Percentiles rank a stretch among this genome's conserved stretches.
Evolutionary conservation across 92 coral and sea anemone genomes (phyloP).

Genomic region (Ricordea florida): DNA sequence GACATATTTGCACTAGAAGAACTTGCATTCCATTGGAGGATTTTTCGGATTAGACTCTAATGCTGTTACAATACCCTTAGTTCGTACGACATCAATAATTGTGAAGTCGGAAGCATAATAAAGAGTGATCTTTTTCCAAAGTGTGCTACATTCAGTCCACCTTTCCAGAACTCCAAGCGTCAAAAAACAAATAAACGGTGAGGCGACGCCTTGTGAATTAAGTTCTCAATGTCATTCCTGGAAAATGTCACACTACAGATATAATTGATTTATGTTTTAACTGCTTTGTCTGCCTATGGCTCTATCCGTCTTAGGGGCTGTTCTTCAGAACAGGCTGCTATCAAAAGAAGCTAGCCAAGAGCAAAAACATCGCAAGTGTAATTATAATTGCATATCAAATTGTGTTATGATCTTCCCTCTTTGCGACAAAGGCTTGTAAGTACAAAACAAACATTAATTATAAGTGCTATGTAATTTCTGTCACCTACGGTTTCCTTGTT

Average conservation of each 20-base stretch:
- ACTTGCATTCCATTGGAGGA: slow-evolving; percentile 11
- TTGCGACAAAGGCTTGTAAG: neutral
- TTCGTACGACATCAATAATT: neutral
- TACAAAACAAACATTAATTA: neutral
- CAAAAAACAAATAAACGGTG: neutral
- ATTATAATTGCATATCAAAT: neutral
- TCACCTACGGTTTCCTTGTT: neutral
- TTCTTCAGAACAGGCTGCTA: neutral
- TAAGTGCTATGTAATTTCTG: neutral
- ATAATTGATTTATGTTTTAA: neutral
- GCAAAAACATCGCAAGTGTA: neutral
- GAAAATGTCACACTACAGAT: neutral
- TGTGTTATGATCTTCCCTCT: neutral
- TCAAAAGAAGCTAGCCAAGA: neutral
- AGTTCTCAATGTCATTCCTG: too few relatives aligned
- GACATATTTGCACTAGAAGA: neutral
- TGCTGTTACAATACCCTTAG: neutral
- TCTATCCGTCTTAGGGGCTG: neutral
- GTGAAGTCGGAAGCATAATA: neutral
- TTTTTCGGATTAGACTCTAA: slow-evolving; percentile 23
- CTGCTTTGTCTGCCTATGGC: neutral
- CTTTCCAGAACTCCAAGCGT: neutral
- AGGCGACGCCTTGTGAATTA: neutral
- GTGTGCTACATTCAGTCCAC: neutral
- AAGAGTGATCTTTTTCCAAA: neutral